These are phyloP conservation scores for Eupithecia inturbata DNA, from an alignment of 2,888 invertebrate genomes.

Conservation along the genomic window DNA sequence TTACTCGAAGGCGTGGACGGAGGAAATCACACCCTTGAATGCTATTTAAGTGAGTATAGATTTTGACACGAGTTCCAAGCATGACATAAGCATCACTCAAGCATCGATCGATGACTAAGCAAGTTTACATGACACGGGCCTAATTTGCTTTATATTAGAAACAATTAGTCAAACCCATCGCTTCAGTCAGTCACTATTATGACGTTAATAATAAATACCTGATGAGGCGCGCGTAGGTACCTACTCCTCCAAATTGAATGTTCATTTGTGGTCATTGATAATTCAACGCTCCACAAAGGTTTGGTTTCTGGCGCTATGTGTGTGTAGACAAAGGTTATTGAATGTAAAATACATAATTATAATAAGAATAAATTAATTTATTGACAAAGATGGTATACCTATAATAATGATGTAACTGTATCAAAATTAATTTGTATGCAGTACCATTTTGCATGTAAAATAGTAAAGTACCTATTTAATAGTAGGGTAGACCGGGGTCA, in stretches of 20 bases:
- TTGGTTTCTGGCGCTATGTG: background rate
- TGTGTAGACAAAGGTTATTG: background rate
- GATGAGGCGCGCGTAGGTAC: background rate
- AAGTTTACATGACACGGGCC: too few species aligned
- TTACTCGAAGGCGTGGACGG: too few species aligned
- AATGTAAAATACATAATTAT: background rate
- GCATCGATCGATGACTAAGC: too few species aligned
- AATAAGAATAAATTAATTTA: too few species aligned
- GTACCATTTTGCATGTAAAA: background rate
- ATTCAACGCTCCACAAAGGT: background rate
- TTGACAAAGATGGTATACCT: too few species aligned
- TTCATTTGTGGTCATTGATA: conserved; percentile 14
- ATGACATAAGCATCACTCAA: too few species aligned
- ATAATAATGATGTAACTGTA: background rate
- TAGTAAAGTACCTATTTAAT: too few species aligned
- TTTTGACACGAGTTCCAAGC: too few species aligned
- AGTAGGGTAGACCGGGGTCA: too few species aligned
- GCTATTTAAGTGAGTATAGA: too few species aligned
- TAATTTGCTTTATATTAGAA: background rate
- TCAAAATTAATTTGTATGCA: background rate
- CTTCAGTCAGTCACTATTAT: conserved; percentile 13
- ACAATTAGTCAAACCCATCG: background rate
- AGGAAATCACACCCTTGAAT: too few species aligned
- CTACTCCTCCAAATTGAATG: background rate
- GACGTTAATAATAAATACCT: background rate